Evolutionary conservation across 1,140 invertebrate species (phyloP), one percentile per base, ranked within the genome.

Genomic region (Bombus terrestris): DNA sequence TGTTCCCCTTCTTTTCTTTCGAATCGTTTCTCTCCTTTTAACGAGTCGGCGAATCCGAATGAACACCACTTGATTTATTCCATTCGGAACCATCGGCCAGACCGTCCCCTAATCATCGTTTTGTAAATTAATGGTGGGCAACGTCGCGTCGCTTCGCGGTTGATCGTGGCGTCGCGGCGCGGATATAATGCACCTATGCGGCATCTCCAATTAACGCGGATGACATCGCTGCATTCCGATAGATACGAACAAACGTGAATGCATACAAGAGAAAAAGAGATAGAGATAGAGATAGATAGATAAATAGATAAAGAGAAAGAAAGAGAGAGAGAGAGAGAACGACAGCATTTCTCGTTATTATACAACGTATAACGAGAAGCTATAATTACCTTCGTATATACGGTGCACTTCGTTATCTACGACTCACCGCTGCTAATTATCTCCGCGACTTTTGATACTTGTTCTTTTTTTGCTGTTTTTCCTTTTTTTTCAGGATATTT

Each of bases 121-220:
- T 90, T 88, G 80, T 86, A 90, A 90, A 90, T 90, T 90, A 90
- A 90, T 84, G 89, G 89, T 32, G 83, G 89, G 72, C 47, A 75
- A 78, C 80, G 47, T 59, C 47, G 66, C 78, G 77, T 69, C 81
- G 80, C 81, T 87, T 85, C 85, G 71, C 69, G 85, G 81, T 89
- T 75, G 81, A 89, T 89, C 74, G 85, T 62, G 72, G 82, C 66
- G 85, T 80, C 72, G 83, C 73, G 64, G 57, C 53, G 43, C 43
- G 68, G 75, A 32, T 88, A 86, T 88, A 88, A 90, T 88, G 84
- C 78, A 76, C 74, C 79, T 85, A 86, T 73, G 75, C 75, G 86
- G 83, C 69, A 84, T 72, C 89, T 90, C 89, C 89, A 90, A 90
- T 90, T 90, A 90, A 88, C 89, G 89, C 71, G 59, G 66, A 64